These are phyloP conservation scores for Apis florea DNA, from an alignment of 1,140 invertebrate genomes.

Conservation along the genomic window DNA sequence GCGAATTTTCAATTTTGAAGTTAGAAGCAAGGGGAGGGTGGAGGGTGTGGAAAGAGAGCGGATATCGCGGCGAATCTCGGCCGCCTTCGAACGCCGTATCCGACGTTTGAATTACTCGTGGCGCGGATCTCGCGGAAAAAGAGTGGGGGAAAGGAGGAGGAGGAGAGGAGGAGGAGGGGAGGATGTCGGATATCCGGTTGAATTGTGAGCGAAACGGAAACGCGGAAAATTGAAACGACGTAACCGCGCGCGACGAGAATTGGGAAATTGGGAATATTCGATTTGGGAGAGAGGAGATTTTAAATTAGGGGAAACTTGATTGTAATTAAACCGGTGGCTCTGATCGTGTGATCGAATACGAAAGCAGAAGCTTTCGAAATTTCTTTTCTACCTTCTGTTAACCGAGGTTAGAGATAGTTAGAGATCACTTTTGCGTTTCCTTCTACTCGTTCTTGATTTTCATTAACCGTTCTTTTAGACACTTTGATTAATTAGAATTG, in stretches of 20 bases:
- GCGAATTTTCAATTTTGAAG: conserved; percentile 26
- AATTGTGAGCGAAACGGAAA: conserved; percentile 31
- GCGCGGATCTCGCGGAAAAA: background rate
- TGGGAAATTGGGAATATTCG: no score
- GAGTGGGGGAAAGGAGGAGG: no score
- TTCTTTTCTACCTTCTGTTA: background rate
- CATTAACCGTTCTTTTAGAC: no score
- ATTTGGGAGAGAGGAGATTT: background rate
- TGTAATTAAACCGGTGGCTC: conserved; percentile 11
- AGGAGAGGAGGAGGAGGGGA: no score
- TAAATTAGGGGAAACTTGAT: background rate
- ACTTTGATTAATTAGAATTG: no score
- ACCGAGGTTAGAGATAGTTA: background rate
- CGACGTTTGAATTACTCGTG: conserved; percentile 33
- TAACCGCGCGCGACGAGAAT: background rate
- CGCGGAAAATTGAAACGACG: conserved; percentile 26
- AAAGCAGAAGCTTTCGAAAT: background rate
- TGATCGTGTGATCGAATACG: background rate
- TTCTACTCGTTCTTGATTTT: no score
- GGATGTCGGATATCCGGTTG: conserved; percentile 20
- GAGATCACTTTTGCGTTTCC: no score
- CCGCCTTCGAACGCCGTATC: conserved; percentile 23
- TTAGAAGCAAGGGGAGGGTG: background rate
- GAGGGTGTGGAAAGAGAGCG: background rate
- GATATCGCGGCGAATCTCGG: conserved; percentile 29